Conservation (phyloP, 2,888 invertebrate genomes). For the Aporophyla lueneburgensis region DNA sequence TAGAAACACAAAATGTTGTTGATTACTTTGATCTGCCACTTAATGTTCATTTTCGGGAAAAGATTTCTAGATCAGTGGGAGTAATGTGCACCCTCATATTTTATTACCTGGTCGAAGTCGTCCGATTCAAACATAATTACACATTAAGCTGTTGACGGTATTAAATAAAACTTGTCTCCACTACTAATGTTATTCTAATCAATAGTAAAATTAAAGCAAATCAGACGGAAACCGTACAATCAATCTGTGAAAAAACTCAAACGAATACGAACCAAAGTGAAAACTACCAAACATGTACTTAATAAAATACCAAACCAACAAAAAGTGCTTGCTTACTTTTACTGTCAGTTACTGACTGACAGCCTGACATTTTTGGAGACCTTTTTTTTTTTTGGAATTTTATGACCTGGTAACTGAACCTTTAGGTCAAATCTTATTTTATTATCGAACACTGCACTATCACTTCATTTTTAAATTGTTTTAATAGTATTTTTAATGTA, state of each 20-base stretch:
- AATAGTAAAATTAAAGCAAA: conserved; percentile 2
- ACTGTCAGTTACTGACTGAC: no score
- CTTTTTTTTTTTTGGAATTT: no score
- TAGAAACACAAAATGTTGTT: not conserved
- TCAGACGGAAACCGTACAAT: not conserved
- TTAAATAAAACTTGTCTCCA: not conserved
- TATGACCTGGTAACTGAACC: no score
- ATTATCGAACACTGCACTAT: no score
- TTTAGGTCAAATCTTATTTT: no score
- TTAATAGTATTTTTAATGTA: no score
- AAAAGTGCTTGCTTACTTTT: not conserved
- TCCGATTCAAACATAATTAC: conserved; percentile 86
- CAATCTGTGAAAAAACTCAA: not conserved
- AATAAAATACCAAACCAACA: no score
- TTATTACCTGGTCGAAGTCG: conserved; percentile 85
- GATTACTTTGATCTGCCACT: not conserved
- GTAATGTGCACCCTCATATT: not conserved
- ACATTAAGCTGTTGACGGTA: not conserved
- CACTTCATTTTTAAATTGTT: no score
- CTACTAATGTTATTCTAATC: not conserved
- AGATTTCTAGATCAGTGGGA: not conserved
- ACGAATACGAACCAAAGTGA: not conserved
- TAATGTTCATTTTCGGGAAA: not conserved
- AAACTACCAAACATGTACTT: no score
- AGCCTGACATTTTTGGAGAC: no score